Conservation (phyloP, 2,113 vertebrate species). For the Ochotona princeps region DNA sequence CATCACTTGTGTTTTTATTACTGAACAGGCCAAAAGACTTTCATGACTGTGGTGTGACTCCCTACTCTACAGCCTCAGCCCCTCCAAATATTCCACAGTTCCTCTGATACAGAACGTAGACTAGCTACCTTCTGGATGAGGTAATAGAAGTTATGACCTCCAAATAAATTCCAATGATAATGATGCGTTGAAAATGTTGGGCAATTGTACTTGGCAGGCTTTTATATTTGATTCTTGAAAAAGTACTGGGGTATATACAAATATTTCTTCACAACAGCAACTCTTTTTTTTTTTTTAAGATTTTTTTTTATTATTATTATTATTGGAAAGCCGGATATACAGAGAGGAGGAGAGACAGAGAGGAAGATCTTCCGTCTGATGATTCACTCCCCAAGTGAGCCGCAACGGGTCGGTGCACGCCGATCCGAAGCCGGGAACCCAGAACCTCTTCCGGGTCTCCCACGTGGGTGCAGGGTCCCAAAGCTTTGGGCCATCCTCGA, state of each 20-base stretch:
- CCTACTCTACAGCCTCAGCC: background rate
- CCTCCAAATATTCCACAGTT: background rate
- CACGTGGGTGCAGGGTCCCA: too few species aligned
- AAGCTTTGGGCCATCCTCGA: too few species aligned
- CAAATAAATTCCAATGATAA: background rate
- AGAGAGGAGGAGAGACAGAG: too few species aligned
- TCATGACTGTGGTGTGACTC: background rate
- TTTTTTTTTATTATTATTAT: too few species aligned
- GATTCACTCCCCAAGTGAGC: too few species aligned
- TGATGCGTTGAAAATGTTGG: background rate
- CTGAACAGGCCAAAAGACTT: background rate
- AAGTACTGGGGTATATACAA: background rate
- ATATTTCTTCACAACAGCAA: constrained; percentile 4
- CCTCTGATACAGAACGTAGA: background rate
- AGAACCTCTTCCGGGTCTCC: too few species aligned
- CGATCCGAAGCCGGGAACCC: too few species aligned
- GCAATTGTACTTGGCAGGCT: background rate
- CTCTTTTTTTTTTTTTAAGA: too few species aligned
- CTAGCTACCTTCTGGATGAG: background rate
- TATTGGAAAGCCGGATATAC: too few species aligned
- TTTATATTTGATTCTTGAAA: background rate
- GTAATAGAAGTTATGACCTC: background rate
- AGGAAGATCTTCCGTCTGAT: too few species aligned
- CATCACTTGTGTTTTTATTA: background rate
- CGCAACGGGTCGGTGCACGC: too few species aligned